These are phyloP conservation scores for Drosophila mettleri DNA, from an alignment of 2,888 invertebrate species.

Conservation along the genomic window DNA sequence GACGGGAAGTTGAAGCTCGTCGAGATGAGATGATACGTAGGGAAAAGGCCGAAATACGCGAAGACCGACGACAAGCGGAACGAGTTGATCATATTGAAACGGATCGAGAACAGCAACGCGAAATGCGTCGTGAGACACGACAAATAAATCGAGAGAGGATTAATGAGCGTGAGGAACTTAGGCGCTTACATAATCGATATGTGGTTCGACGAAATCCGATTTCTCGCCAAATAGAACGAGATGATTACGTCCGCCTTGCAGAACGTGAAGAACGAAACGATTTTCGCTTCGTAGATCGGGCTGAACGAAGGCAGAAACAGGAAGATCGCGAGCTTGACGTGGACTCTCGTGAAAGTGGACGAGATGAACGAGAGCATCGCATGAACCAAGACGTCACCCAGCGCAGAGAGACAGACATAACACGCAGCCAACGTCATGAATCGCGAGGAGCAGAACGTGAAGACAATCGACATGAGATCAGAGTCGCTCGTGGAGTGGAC, in stretches of 20 bases:
- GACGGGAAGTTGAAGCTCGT: background rate
- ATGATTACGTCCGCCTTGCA: background rate
- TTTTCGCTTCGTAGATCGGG: background rate
- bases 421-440: background rate
- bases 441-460: background rate
- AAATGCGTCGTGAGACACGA: background rate
- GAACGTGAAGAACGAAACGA: conserved; percentile 4
- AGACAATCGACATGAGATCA: background rate
- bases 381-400: background rate
- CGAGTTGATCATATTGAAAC: background rate
- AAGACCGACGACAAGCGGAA: conserved; percentile 8
- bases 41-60: background rate
- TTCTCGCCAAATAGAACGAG: background rate
- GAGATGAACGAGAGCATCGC: conserved; percentile 3
- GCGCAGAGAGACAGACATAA: background rate
- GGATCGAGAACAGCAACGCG: conserved; percentile 7
- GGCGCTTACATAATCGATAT: background rate
- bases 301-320: background rate
- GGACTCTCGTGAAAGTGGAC: background rate
- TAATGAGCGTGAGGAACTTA: conserved; percentile 1
- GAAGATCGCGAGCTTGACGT: background rate
- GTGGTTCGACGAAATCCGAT: background rate
- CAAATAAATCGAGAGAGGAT: background rate
- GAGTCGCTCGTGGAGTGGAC: background rate
- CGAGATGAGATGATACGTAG: background rate